Conservation (phyloP, 2,113 vertebrate species). For the Emydura subglobosa region DNA sequence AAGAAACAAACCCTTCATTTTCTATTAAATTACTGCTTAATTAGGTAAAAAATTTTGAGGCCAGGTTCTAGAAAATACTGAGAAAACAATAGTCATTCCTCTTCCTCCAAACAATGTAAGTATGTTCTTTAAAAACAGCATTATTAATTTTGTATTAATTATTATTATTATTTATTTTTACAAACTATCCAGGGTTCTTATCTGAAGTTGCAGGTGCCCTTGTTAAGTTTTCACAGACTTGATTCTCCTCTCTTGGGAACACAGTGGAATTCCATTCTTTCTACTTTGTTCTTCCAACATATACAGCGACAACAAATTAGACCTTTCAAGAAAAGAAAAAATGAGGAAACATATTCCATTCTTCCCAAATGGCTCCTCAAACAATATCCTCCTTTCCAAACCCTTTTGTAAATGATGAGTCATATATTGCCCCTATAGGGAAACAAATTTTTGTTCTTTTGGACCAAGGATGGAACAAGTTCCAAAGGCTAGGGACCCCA, state of each 20-base stretch:
- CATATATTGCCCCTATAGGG: too few relatives aligned
- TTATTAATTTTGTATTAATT: background rate
- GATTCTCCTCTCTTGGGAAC: background rate
- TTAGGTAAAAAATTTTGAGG: background rate
- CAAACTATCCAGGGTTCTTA: too few relatives aligned
- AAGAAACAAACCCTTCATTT: background rate
- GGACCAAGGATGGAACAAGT: too few relatives aligned
- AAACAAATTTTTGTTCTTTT: too few relatives aligned
- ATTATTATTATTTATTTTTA: background rate
- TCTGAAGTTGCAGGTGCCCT: background rate
- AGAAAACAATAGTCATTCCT: background rate
- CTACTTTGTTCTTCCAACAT: background rate
- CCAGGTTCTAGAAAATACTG: background rate
- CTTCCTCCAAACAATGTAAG: background rate
- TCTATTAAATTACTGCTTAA: background rate
- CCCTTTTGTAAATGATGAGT: too few relatives aligned
- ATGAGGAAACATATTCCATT: background rate
- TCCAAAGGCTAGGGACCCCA: too few relatives aligned
- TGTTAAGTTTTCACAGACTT: accelerated
- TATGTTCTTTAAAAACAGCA: background rate
- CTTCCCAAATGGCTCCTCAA: background rate
- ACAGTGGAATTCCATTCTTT: background rate
- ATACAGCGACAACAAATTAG: background rate
- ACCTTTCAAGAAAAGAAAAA: background rate
- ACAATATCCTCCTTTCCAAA: background rate